Evolutionary conservation across 2,888 invertebrate species (phyloP).

Genomic region (Xylota sylvarum): DNA sequence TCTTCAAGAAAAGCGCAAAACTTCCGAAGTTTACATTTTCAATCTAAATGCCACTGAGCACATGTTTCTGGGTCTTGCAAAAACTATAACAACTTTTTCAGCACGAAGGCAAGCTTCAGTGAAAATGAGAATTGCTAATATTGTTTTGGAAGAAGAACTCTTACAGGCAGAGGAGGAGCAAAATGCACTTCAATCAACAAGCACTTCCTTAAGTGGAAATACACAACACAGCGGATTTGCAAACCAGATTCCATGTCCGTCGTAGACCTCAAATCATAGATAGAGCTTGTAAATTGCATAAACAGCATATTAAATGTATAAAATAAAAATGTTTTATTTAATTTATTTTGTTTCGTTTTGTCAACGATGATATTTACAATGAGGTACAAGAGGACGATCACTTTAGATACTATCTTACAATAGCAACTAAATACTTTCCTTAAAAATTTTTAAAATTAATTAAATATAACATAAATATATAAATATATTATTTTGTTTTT

Average conservation of each 20-base stretch:
- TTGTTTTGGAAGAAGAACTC: constrained; percentile 74
- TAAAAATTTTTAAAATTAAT: not conserved
- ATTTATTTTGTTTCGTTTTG: constrained; percentile 29
- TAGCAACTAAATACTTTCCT: constrained; percentile 3
- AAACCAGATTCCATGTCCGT: too few species aligned
- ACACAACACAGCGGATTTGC: too few species aligned
- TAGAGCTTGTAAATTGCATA: too few species aligned
- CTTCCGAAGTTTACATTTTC: not conserved
- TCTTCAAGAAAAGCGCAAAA: not conserved
- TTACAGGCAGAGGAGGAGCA: constrained; percentile 60
- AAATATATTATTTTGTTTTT: constrained; percentile 27
- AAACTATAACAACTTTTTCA: constrained; percentile 73
- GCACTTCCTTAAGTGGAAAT: not conserved
- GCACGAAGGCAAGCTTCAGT: constrained; percentile 60
- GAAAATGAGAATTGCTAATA: constrained; percentile 70
- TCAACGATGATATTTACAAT: constrained; percentile 67
- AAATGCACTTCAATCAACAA: not conserved
- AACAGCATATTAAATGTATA: constrained; percentile 22
- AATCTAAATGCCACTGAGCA: constrained; percentile 54
- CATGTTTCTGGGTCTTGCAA: constrained; percentile 74
- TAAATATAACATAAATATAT: constrained; percentile 48
- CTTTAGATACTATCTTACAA: constrained; percentile 18
- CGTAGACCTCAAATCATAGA: too few species aligned
- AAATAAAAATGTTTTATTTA: constrained; percentile 53
- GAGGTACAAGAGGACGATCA: constrained; percentile 64